Base-by-base conservation (phyloP, 2,113 vertebrate species). In the Saguinus imperator region DNA sequence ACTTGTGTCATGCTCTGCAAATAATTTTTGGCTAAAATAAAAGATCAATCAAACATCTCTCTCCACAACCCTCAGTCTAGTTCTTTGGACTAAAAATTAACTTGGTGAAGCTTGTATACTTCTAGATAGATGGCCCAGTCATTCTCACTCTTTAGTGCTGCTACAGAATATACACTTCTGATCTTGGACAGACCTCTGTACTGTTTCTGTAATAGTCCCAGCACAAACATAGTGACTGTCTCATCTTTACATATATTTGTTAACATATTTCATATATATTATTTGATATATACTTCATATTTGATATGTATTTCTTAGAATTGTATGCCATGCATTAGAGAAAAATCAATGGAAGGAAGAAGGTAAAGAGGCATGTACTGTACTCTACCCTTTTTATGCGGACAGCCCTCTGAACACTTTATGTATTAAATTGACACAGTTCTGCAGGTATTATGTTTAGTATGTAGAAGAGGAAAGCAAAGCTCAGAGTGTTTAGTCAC, bases 11-110 rank as follows among this genome's bases (percentile, higher is more conserved):
- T 58, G 32, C 23, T 82, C 76, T 92, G 40, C 12, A 91, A 35
- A 75, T n/a, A 57, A n/a, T 70, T 55, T 43, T 91, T 89, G 13
- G n/a, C 68, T 94, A 87, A 93, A 95, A 50, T 43, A 79, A 96
- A 96, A 80, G n/a, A 81, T 68, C 12, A 84, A 58, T 58, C 27
- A 76, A 94, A 83, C 72, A 52, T 57, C 57, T 85, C 9, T 80
- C 66, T 70, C 86, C 23, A 92, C 32, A 89, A 89, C 25, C 50
- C 16, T 55, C 84, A 57, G 40, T 52, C 88, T 95, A 68, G 14
- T 61, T 89, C 66, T 37, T 58, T 94, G 68, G 35, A 82, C 48
- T 80, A 68, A 66, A 58, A 91, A 64, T 64, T 61, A 64, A 16
- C 57, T 66, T 37, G 21, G 79, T 72, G 64, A 66, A 37, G 40